Evolutionary conservation across 2,888 invertebrate species (phyloP).

Genomic region (Actias luna): DNA sequence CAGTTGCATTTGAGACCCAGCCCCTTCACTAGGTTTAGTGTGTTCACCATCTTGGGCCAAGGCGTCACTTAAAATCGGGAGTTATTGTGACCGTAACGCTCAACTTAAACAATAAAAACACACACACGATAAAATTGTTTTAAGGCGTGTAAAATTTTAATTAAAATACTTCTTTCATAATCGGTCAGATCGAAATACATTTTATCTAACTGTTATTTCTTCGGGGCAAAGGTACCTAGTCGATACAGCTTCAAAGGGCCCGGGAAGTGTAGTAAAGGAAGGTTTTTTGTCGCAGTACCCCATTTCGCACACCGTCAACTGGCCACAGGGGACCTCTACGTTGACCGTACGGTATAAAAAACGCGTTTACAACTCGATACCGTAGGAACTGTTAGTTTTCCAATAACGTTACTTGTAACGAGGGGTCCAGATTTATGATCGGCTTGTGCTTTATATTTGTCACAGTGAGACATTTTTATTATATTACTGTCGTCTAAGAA

Average conservation of each 20-base stretch:
- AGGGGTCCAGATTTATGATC: background rate
- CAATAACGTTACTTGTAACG: conserved; percentile 13
- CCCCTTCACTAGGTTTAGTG: too few relatives aligned
- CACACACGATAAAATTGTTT: too few relatives aligned
- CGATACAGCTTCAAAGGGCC: conserved; percentile 3
- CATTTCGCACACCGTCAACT: conserved; percentile 36
- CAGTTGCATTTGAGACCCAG: too few relatives aligned
- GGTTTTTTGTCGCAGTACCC: conserved; percentile 16
- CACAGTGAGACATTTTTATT: background rate
- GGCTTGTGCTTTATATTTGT: background rate
- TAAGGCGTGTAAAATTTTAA: too few relatives aligned
- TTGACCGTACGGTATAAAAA: conserved; percentile 56
- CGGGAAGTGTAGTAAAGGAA: conserved; percentile 17
- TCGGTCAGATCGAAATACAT: background rate
- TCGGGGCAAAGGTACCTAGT: background rate
- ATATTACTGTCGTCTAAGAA: background rate
- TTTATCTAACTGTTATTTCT: background rate
- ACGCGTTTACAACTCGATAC: conserved; percentile 48
- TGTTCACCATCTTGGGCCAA: too few relatives aligned
- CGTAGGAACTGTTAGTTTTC: conserved; percentile 36
- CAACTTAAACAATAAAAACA: too few relatives aligned
- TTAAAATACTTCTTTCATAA: too few relatives aligned
- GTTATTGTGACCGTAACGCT: too few relatives aligned
- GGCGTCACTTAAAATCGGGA: too few relatives aligned
- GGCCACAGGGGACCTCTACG: conserved; percentile 48